Conservation (phyloP, 2,888 invertebrate species). For the Scelioninae gen. 2 region DNA sequence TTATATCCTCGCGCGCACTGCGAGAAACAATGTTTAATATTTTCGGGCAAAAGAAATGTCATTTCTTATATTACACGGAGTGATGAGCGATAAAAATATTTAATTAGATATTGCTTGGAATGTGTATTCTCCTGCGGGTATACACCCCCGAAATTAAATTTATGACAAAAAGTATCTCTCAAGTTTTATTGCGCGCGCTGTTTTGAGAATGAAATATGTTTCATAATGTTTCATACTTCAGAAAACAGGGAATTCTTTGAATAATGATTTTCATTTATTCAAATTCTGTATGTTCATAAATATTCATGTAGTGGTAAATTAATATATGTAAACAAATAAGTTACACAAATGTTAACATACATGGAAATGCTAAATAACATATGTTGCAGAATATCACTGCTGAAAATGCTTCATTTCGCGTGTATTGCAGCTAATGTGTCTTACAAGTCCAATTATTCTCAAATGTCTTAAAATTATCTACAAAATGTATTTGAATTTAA, state of each 20-base stretch:
- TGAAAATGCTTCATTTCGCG: no score
- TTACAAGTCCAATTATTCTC: no score
- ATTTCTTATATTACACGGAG: constrained; percentile 8
- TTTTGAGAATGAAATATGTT: not conserved
- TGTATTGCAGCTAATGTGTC: no score
- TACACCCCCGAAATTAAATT: constrained; percentile 1
- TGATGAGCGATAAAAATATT: constrained; percentile 25
- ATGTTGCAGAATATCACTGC: no score
- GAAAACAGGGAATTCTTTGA: not conserved
- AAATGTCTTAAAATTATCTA: no score
- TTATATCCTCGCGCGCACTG: constrained; percentile 5
- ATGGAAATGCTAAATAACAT: no score
- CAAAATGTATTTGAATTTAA: no score
- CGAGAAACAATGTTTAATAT: constrained; percentile 20
- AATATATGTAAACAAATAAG: not conserved
- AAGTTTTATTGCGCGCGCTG: not conserved
- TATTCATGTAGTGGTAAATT: not conserved
- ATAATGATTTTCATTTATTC: not conserved
- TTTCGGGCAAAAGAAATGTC: constrained; percentile 13
- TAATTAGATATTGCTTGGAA: constrained; percentile 25
- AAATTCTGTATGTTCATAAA: not conserved
- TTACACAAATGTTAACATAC: no score
- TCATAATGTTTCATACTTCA: not conserved
- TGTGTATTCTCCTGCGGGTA: not conserved
- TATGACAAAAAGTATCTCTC: constrained; percentile 8